Base-by-base conservation (phyloP, 2,113 vertebrate species). In the Cyanoderma ruficeps region DNA sequence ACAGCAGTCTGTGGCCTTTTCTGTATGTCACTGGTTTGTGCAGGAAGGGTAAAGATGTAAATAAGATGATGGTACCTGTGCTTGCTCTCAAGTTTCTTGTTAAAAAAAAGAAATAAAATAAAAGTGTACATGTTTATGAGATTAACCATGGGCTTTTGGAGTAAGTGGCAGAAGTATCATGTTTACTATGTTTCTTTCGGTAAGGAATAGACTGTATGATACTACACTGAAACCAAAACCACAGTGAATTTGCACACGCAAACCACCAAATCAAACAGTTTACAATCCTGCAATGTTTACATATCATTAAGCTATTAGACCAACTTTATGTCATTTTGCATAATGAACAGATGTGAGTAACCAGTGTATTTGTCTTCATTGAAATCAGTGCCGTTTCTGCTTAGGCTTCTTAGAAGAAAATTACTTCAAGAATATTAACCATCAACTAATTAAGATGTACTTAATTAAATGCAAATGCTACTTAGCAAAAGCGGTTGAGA, bases 381-480 rank as follows among this genome's bases (percentile, higher is more conserved):
- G 64, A 93, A 97, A 94, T 88, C 39, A 83, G 27, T 87, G 71
- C 65, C 10, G 3, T 91, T 96, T 92, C 90, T 96, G 19, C 53
- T 95, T 95, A 91, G 60, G 31, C 65, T 95, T 94, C 93, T 87
- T 82, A 90, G 91, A 95, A 93, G 91, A 90, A 94, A 94, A 96
- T 82, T 52, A 77, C 90, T 97, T 96, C 83, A 88, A n/a, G 9
- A 97, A 91, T 96, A 97, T 96, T 96, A 97, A 89, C 93, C 33
- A 68, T 88, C 88, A 93, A 23, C 89, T 96, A 97, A 97, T 97
- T 97, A 94, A 94, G 93, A 84, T 8, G 11, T 88, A 91, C 76
- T 95, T 97, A 96, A 97, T 96, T 97, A 97, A 91, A 97, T 93
- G 90, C 94, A 97, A 94, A 97, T 95, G 68, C 77, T 95, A 85